These are phyloP conservation scores for Ptilorrhoa leucosticta DNA, from an alignment of 2,113 vertebrate species.

Conservation along the genomic window DNA sequence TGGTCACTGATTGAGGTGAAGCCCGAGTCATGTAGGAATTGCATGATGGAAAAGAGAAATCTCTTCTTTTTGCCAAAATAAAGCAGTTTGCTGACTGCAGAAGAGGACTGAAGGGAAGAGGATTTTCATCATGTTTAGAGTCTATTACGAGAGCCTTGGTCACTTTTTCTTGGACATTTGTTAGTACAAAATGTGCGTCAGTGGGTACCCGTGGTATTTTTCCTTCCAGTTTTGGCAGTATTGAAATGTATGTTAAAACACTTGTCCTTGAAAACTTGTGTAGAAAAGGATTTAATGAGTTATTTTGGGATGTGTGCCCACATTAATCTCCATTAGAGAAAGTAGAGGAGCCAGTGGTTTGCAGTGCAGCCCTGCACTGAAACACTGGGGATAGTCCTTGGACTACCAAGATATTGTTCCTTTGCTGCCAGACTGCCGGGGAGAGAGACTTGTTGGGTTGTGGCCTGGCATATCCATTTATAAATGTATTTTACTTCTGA, in stretches of 20 bases:
- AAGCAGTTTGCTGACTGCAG: background rate
- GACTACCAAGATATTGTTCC: background rate
- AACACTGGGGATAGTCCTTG: background rate
- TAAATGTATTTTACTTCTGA: background rate
- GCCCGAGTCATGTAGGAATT: background rate
- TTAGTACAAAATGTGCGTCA: background rate
- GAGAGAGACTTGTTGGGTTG: background rate
- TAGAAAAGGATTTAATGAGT: background rate
- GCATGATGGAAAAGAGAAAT: background rate
- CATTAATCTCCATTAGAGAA: background rate
- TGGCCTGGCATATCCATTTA: background rate
- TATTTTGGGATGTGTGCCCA: background rate
- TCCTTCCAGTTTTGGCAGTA: background rate
- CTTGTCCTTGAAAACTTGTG: background rate
- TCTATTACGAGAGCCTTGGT: background rate
- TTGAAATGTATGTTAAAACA: background rate
- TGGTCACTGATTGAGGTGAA: background rate
- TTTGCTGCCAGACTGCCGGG: background rate
- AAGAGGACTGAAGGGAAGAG: background rate
- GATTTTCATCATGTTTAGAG: background rate
- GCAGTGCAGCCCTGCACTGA: background rate
- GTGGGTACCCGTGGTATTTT: background rate
- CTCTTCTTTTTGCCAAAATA: background rate
- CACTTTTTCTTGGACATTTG: background rate
- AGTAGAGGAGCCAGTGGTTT: background rate